Evolutionary conservation across 2,113 vertebrate genomes (phyloP).

Genomic region (Xenotilapia longispinis): DNA sequence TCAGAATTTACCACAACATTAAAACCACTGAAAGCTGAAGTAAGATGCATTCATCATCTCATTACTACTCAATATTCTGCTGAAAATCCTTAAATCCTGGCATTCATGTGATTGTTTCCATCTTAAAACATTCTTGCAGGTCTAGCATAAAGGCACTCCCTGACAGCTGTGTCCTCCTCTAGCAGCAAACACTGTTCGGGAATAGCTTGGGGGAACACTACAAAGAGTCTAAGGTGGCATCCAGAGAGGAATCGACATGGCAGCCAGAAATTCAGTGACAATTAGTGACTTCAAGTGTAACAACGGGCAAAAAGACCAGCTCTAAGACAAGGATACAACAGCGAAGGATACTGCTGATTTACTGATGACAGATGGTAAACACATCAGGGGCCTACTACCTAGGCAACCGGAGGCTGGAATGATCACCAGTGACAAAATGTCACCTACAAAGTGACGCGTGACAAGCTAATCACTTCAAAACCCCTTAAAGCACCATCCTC

Average conservation of each 20-base stretch:
- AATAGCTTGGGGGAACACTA: not conserved
- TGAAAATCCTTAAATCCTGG: not conserved
- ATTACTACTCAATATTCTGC: not conserved
- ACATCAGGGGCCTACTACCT: not conserved
- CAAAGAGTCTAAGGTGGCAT: not conserved
- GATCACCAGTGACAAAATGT: not conserved
- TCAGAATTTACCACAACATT: not conserved
- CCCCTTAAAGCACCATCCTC: not conserved
- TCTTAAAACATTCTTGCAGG: not conserved
- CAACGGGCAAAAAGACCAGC: not conserved
- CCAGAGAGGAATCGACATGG: not conserved
- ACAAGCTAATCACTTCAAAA: not conserved
- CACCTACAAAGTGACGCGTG: not conserved
- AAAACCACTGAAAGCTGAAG: not conserved
- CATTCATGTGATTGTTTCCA: not conserved
- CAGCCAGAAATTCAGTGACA: not conserved
- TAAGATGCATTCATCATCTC: rapidly evolving
- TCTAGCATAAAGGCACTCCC: not conserved
- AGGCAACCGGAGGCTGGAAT: not conserved
- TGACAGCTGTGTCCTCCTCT: not conserved
- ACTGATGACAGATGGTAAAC: not conserved
- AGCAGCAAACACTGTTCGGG: rapidly evolving
- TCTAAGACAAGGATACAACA: not conserved
- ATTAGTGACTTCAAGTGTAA: not conserved
- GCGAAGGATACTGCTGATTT: not conserved